Percentiles rank a stretch among this genome's conserved stretches.
Evolutionary conservation across 1,140 invertebrate genomes (phyloP).

Genomic region (Marisa cornuarietis): DNA sequence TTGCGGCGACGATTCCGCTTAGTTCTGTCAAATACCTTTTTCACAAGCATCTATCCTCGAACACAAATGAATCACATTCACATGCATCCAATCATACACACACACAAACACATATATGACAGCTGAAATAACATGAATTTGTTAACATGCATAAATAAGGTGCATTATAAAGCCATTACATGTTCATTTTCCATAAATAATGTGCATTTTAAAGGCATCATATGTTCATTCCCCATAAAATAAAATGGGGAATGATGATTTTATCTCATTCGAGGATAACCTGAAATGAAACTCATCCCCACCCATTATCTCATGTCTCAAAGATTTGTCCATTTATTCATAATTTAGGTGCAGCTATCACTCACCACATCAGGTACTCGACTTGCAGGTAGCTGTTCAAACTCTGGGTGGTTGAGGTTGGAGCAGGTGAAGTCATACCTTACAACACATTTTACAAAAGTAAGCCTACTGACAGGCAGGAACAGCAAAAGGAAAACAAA

Average conservation of each 20-base stretch:
- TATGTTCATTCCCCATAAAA: too few relatives aligned
- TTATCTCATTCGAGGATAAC: too few relatives aligned
- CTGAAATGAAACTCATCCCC: too few relatives aligned
- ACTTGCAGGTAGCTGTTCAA: constrained; percentile 79
- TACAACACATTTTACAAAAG: constrained; percentile 38
- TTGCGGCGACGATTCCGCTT: constrained; percentile 78
- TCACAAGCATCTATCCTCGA: constrained; percentile 77
- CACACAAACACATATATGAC: background rate
- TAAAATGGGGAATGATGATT: too few relatives aligned
- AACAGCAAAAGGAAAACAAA: background rate
- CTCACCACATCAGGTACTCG: constrained; percentile 83
- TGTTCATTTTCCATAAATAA: too few relatives aligned
- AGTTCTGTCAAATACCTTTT: constrained; percentile 86
- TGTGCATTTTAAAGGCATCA: too few relatives aligned
- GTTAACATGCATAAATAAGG: too few relatives aligned
- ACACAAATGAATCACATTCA: background rate
- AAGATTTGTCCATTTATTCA: background rate
- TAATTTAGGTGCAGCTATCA: constrained; percentile 1
- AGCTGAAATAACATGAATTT: too few relatives aligned
- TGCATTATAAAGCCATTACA: too few relatives aligned
- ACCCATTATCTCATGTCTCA: background rate
- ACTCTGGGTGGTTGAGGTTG: constrained; percentile 89
- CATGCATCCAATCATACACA: background rate
- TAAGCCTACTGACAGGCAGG: background rate
- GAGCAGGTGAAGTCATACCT: constrained; percentile 88